These are phyloP conservation scores for Nasonia longicornis DNA, from an alignment of 1,140 invertebrate genomes.

Conservation along the genomic window DNA sequence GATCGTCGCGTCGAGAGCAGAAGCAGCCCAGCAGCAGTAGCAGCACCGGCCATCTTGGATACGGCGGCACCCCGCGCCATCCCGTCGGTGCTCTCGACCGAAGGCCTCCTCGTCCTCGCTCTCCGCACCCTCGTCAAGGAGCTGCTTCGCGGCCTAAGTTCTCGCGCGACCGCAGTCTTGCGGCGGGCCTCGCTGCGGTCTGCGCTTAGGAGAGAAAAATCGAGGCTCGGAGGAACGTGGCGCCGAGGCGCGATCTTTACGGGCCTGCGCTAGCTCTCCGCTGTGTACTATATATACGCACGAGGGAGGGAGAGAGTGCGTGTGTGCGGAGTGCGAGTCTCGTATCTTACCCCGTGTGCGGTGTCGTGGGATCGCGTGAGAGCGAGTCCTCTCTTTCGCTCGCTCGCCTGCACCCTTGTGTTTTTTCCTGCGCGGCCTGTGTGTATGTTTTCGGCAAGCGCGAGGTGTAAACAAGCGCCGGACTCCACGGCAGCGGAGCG, in stretches of 20 bases:
- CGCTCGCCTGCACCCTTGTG: neutral
- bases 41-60: slow-evolving; percentile 35
- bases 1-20: neutral
- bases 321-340: neutral
- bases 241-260: neutral
- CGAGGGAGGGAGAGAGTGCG: neutral
- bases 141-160: neutral
- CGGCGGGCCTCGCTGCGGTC: neutral
- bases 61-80: neutral
- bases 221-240: neutral
- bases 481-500: neutral
- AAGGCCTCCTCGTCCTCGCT: no score
- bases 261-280: neutral
- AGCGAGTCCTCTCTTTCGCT: neutral
- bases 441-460: neutral
- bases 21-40: neutral
- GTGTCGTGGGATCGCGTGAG: neutral
- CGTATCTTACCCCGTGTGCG: neutral
- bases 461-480: neutral
- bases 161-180: no score
- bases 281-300: no score
- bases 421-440: neutral
- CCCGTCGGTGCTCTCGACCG: neutral
- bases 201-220: no score
- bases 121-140: neutral